phyloP scores from a whole-genome alignment of 1,140 invertebrate genomes.

The Tetramorium parvispinum region DNA sequence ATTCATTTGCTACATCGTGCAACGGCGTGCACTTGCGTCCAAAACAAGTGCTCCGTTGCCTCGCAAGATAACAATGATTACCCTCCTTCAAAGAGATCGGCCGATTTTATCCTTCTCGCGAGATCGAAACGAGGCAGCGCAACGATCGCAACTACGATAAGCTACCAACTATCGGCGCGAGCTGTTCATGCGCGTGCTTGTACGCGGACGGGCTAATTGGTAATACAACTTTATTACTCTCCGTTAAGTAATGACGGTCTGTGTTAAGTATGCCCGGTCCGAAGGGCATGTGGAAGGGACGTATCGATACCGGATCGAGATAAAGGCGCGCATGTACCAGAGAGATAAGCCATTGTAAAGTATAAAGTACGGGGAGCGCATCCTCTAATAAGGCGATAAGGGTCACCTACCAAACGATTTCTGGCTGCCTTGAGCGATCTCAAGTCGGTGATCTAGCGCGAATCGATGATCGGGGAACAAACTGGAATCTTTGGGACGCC shows the following conservation, averaged over 20 bases:
- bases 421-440: slow-evolving; percentile 54
- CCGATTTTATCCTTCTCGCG: slow-evolving; percentile 67
- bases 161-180: slow-evolving; percentile 76
- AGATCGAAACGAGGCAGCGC: slow-evolving; percentile 75
- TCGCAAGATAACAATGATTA: slow-evolving; percentile 69
- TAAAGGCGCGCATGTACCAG: slow-evolving; percentile 70
- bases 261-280: slow-evolving; percentile 74
- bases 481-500: slow-evolving; percentile 23
- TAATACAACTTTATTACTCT: slow-evolving; percentile 84
- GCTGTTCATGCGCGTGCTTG: slow-evolving; percentile 73
- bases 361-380: slow-evolving; percentile 74
- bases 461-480: slow-evolving; percentile 14
- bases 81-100: slow-evolving; percentile 44
- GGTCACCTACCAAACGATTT: slow-evolving; percentile 77
- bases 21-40: not conserved
- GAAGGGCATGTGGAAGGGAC: slow-evolving; percentile 78
- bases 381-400: slow-evolving; percentile 83
- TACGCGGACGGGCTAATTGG: slow-evolving; percentile 79
- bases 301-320: slow-evolving; percentile 77
- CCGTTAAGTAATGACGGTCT: slow-evolving; percentile 81
- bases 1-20: slow-evolving; percentile 25
- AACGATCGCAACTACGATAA: slow-evolving; percentile 72
- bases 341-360: slow-evolving; percentile 70
- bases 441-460: slow-evolving; percentile 17
- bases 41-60: slow-evolving; percentile 8